Conservation (phyloP, 2,113 vertebrate genomes). For the Cyprinus carpio region DNA sequence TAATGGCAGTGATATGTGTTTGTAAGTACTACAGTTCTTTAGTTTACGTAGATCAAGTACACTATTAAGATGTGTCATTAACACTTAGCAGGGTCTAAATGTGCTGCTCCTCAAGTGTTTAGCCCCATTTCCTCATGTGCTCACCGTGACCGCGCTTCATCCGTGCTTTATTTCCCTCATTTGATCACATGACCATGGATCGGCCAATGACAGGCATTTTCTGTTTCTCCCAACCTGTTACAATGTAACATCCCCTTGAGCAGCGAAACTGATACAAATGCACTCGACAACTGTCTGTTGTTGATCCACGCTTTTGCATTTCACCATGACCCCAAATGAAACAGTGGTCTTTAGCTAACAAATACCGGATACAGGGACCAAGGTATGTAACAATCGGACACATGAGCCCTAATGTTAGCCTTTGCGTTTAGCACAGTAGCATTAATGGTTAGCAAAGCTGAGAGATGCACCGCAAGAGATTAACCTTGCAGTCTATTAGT, state of each 20-base stretch:
- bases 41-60: background rate
- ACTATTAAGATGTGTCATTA: background rate
- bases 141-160: background rate
- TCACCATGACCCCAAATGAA: background rate
- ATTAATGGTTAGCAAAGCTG: slow-evolving; percentile 31
- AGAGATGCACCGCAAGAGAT: background rate
- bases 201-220: slow-evolving; percentile 45
- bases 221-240: slow-evolving; percentile 46
- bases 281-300: background rate
- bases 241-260: slow-evolving; percentile 14
- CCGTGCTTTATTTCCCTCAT: background rate
- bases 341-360: slow-evolving; percentile 1
- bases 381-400: slow-evolving; percentile 15
- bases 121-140: background rate
- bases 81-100: background rate
- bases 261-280: slow-evolving; percentile 27
- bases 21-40: background rate
- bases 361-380: background rate
- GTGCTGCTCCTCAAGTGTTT: background rate
- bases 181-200: slow-evolving; percentile 46
- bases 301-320: background rate
- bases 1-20: background rate
- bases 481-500: background rate
- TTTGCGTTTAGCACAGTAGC: slow-evolving; percentile 34
- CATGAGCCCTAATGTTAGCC: background rate